Evolutionary conservation across 2,888 invertebrate species (phyloP), one percentile per base, ranked within the genome.

Genomic region (Eretmocerus hayati): DNA sequence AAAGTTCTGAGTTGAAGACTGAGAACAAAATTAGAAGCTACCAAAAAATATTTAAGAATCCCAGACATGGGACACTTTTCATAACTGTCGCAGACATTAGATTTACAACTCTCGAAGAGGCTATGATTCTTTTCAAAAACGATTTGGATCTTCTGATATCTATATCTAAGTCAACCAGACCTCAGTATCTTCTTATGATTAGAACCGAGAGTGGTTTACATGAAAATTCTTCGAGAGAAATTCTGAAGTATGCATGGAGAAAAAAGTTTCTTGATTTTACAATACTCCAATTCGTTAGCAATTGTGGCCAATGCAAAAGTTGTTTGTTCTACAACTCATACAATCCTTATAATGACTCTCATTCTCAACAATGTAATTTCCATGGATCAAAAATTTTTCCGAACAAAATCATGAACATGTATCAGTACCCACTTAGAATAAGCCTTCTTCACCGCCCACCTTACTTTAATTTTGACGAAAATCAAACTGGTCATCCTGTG

Each of bases 321-420:
- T 26, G 42, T 4, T n/a, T 33, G 4, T 42, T n/a, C 2, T 13
- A 48, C 13, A 50, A 46, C 23, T 43, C 15, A 13, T 54, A 50
- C 22, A 49, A 56, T 32, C 56, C 50, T 2, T 56, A 54, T 11
- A 19, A 11, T 3, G 23, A 41, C 2, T 3, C 15, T 9, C 48
- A 48, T 9, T 13, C 15, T 16, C 11, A 9, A n/a, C 5, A 33
- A 9, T 33, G 33, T 33, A n/a, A 9, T 13, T 33, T 13, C 15
- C 21, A 49, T 3, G 11, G n/a, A 3, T 20, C n/a, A 6, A 15
- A 45, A 5, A 50, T 54, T 43, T 59, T 58, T 19, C 61, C 62
- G 0, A 44, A 59, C 19, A 58, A 61, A 21, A 6, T 57, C 3
- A 33, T 5, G 1, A 40, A 63, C 40, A 54, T 61, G 43, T 22